Conservation (phyloP, 2,797 vertebrate genomes). For the Coccyzus lansbergi region DNA sequence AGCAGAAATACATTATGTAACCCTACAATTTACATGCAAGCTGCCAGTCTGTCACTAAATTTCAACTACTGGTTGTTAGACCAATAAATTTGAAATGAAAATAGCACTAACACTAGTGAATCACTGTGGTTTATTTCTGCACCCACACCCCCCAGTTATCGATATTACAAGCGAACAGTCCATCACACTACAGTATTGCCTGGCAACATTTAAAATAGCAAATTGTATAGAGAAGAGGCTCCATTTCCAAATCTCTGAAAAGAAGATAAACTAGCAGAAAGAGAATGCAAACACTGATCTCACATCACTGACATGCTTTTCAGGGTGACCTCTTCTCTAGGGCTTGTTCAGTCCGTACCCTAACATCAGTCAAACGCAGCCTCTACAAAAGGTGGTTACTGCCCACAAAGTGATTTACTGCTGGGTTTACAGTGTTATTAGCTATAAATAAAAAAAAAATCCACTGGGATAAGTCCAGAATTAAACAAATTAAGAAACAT, state of each 20-base stretch:
- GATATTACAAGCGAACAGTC: background rate
- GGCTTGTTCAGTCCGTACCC: background rate
- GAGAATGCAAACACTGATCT: background rate
- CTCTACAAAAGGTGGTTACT: background rate
- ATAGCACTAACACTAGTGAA: background rate
- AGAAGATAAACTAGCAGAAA: background rate
- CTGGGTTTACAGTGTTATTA: constrained; percentile 1
- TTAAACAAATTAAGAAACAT: constrained; percentile 6
- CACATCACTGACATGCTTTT: background rate
- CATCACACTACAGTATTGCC: background rate
- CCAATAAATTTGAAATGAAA: background rate
- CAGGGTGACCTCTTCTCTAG: background rate
- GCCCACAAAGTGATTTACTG: background rate
- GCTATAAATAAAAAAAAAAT: background rate
- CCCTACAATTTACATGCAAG: background rate
- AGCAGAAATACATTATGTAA: background rate
- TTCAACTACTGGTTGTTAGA: background rate
- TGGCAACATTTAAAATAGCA: background rate
- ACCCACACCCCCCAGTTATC: background rate
- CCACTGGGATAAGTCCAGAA: background rate
- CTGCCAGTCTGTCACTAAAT: background rate
- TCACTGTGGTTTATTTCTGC: too few species aligned
- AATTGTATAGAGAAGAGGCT: background rate
- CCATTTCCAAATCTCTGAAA: background rate
- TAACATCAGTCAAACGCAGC: background rate